Percentiles rank a stretch among this genome's conserved stretches.
phyloP scores from a whole-genome alignment of 1,140 invertebrate genomes.

The Maniola jurtina region DNA sequence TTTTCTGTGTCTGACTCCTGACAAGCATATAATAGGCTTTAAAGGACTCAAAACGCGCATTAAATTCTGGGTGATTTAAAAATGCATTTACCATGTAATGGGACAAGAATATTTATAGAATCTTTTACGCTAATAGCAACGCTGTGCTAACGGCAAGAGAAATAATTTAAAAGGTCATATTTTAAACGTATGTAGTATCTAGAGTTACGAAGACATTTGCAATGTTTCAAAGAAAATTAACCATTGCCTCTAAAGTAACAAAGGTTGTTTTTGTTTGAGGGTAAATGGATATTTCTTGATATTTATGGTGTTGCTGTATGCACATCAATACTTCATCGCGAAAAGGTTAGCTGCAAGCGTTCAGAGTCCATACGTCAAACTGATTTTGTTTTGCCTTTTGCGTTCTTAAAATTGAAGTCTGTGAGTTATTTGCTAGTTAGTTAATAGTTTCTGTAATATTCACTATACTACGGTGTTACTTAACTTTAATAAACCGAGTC shows the following conservation, averaged over 20 bases:
- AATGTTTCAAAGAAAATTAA: not conserved
- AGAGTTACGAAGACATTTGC: not conserved
- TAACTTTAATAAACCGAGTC: not conserved
- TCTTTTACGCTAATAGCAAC: conserved; percentile 30
- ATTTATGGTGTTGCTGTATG: conserved; percentile 18
- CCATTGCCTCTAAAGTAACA: not conserved
- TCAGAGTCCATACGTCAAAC: conserved; percentile 21
- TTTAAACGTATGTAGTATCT: conserved; percentile 20
- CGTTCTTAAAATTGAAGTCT: conserved; percentile 24
- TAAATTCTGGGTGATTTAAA: not conserved
- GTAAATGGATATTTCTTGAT: conserved; percentile 11
- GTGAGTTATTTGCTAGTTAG: conserved; percentile 21
- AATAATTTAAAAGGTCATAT: conserved; percentile 31
- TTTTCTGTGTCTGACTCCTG: too few relatives aligned
- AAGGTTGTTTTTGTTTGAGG: not conserved
- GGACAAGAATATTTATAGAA: conserved; percentile 18
- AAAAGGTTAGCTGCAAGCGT: conserved; percentile 27
- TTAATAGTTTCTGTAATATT: conserved; percentile 8
- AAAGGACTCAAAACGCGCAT: not conserved
- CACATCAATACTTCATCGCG: conserved; percentile 29
- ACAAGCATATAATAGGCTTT: too few relatives aligned
- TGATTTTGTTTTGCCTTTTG: conserved; percentile 30
- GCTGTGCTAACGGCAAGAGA: conserved; percentile 26
- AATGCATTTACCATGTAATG: conserved; percentile 1
- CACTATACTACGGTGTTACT: not conserved